Percentiles rank a stretch among this genome's conserved stretches.
Conservation (phyloP, 2,888 invertebrate species). For the Gastracanthus pulcherrimus region DNA sequence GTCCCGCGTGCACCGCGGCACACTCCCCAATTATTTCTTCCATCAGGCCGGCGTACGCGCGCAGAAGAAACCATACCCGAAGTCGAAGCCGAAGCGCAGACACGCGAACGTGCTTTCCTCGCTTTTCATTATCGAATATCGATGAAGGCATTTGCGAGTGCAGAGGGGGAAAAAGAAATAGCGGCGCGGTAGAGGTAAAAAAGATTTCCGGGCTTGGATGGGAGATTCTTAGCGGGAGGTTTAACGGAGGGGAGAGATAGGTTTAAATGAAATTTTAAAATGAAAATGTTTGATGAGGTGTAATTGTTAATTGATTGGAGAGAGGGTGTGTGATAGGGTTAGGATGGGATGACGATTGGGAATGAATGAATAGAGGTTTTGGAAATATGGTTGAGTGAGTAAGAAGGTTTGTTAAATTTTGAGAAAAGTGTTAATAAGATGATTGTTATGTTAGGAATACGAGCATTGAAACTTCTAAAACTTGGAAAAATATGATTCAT, state of each 20-base stretch:
- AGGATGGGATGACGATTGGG: too few species aligned
- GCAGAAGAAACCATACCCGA: too few species aligned
- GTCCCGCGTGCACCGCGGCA: not conserved
- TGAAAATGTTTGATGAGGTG: not conserved
- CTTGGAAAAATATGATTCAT: too few species aligned
- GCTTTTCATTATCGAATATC: slow-evolving; percentile 53
- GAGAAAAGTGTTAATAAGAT: not conserved
- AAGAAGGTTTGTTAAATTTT: not conserved
- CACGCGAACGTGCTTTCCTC: slow-evolving; percentile 18
- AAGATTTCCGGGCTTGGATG: not conserved
- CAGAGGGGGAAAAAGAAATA: not conserved
- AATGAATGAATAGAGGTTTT: too few species aligned
- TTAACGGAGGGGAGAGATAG: too few species aligned
- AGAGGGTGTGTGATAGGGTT: too few species aligned
- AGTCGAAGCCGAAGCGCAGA: not conserved
- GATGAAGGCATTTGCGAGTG: slow-evolving; percentile 17
- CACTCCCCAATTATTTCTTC: slow-evolving; percentile 29
- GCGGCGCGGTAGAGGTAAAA: not conserved
- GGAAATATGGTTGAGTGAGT: too few species aligned
- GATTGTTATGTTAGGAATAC: too few species aligned
- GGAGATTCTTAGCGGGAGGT: too few species aligned
- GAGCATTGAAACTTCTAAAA: too few species aligned
- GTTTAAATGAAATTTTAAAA: not conserved
- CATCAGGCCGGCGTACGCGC: not conserved
- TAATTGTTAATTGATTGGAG: too few species aligned